These are phyloP conservation scores for Heptranchias perlo DNA, from an alignment of 2,113 vertebrate genomes.

Conservation along the genomic window DNA sequence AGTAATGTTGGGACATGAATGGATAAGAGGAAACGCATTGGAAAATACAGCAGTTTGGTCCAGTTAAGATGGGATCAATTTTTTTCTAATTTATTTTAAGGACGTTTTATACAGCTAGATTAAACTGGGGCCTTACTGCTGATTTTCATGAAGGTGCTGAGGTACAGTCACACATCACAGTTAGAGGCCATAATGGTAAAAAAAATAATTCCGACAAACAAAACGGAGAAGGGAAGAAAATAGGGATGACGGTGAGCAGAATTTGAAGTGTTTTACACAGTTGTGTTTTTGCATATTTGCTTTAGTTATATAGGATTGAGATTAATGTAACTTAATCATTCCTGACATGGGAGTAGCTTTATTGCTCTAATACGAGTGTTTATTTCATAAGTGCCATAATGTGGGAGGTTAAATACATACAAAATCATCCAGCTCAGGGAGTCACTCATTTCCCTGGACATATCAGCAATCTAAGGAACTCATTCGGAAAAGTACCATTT, in stretches of 20 bases:
- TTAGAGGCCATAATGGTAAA: neutral
- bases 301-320: neutral
- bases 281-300: neutral
- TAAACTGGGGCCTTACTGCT: neutral
- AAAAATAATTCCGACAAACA: neutral
- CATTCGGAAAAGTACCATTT: constrained; percentile 8
- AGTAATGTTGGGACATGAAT: too few relatives aligned
- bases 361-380: neutral
- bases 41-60: neutral
- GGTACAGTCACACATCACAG: neutral
- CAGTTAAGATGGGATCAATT: neutral
- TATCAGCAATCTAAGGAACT: neutral
- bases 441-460: neutral
- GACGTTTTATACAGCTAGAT: neutral
- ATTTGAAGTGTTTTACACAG: neutral
- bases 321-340: neutral
- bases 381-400: neutral
- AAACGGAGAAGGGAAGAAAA: neutral
- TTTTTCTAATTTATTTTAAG: neutral
- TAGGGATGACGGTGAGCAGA: neutral
- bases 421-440: neutral
- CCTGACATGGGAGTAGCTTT: neutral
- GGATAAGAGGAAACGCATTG: too few relatives aligned
- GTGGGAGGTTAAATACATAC: neutral
- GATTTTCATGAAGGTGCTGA: neutral